Conservation (phyloP, 2,888 invertebrate species). For the Drosophila paracracens region DNA sequence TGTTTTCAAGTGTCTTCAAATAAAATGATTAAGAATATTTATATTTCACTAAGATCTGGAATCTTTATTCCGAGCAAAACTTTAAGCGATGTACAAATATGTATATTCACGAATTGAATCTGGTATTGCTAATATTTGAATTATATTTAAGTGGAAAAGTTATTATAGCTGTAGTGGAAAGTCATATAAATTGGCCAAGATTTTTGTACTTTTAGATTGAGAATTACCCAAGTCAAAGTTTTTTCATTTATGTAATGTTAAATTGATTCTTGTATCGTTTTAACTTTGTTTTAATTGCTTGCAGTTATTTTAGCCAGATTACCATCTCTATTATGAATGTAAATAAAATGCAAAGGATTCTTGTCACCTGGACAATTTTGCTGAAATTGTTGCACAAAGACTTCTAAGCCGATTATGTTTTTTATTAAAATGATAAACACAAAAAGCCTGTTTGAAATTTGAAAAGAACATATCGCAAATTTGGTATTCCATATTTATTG, state of each 20-base stretch:
- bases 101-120: background rate
- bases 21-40: background rate
- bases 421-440: background rate
- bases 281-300: background rate
- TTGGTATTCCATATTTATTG: background rate
- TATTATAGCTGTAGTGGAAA: too few species aligned
- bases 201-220: background rate
- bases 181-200: background rate
- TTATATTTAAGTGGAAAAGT: background rate
- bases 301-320: background rate
- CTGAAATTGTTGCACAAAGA: background rate
- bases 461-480: background rate
- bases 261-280: background rate
- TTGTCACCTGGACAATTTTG: background rate
- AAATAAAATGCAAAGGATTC: background rate
- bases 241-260: background rate
- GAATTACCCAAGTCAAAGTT: background rate
- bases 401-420: slow-evolving; percentile 10
- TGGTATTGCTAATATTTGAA: background rate
- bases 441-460: background rate
- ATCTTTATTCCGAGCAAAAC: background rate
- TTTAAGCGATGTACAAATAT: background rate
- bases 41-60: background rate
- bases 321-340: background rate
- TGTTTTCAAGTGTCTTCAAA: too few species aligned